These are phyloP conservation scores for Hippoglossus stenolepis DNA, from an alignment of 2,113 vertebrate genomes.

Conservation along the genomic window DNA sequence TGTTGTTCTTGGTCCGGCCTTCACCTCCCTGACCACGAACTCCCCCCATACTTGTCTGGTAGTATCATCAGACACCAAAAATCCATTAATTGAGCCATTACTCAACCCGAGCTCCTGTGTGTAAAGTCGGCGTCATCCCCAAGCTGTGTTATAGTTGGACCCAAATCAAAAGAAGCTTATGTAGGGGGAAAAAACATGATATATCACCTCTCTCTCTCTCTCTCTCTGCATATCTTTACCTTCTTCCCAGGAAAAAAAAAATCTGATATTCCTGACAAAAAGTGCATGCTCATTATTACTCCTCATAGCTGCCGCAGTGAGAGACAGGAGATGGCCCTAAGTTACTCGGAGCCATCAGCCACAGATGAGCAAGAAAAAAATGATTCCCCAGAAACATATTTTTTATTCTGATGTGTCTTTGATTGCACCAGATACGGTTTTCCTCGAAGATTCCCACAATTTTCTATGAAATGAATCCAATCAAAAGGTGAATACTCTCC, in stretches of 20 bases:
- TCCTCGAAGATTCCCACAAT: slow-evolving; percentile 15
- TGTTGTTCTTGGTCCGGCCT: slow-evolving; percentile 63
- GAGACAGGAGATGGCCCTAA: slow-evolving; percentile 55
- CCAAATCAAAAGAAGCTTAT: slow-evolving; percentile 59
- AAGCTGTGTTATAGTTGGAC: slow-evolving; percentile 75
- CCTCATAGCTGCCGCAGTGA: slow-evolving; percentile 19
- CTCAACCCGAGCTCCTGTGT: slow-evolving; percentile 55
- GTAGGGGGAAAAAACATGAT: slow-evolving; percentile 52
- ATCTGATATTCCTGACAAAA: slow-evolving; percentile 43
- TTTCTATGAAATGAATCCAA: slow-evolving; percentile 2
- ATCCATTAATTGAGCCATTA: slow-evolving; percentile 69
- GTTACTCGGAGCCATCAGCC: slow-evolving; percentile 53
- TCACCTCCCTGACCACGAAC: slow-evolving; percentile 50
- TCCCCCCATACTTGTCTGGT: slow-evolving; percentile 45
- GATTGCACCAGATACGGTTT: slow-evolving; percentile 38
- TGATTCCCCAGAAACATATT: slow-evolving; percentile 27
- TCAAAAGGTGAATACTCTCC: slow-evolving; percentile 5
- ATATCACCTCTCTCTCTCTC: slow-evolving; percentile 50
- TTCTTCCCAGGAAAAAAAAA: slow-evolving; percentile 31
- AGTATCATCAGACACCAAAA: slow-evolving; percentile 66
- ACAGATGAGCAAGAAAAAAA: slow-evolving; percentile 44
- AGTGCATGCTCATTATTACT: slow-evolving; percentile 61
- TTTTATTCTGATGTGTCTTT: slow-evolving; percentile 37
- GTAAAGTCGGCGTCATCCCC: slow-evolving; percentile 55
- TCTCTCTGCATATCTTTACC: slow-evolving; percentile 45